These are phyloP conservation scores for Pemphigus obesinymphae DNA, from an alignment of 1,140 invertebrate genomes.

Conservation along the genomic window DNA sequence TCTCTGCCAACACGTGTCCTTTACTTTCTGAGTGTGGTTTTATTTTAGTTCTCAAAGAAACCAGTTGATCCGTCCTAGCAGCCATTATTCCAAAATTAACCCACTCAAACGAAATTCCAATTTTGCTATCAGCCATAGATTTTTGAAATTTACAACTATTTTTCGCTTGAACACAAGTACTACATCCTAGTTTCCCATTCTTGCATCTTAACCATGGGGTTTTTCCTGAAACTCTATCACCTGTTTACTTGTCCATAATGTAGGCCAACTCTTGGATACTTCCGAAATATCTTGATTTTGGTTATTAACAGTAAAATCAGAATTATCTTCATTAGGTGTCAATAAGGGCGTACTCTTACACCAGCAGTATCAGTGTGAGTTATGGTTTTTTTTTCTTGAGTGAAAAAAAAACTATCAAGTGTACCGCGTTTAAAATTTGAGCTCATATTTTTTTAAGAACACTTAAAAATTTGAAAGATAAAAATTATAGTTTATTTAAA, in stretches of 20 bases:
- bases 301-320: too few relatives aligned
- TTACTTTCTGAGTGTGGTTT: slow-evolving; percentile 11
- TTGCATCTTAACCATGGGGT: neutral
- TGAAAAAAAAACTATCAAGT: neutral
- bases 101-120: neutral
- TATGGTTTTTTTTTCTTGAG: neutral
- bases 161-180: neutral
- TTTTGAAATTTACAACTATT: neutral
- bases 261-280: too few relatives aligned
- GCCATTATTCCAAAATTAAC: slow-evolving; percentile 7
- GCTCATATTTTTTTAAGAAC: too few relatives aligned
- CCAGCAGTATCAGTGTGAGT: neutral
- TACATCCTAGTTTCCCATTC: neutral
- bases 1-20: neutral
- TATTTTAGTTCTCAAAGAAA: slow-evolving; percentile 25
- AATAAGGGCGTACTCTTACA: neutral
- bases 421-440: neutral
- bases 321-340: neutral
- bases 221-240: neutral
- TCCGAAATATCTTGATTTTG: too few relatives aligned
- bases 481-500: too few relatives aligned
- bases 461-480: too few relatives aligned
- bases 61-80: neutral
- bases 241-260: too few relatives aligned
- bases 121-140: neutral